These are phyloP conservation scores for Lepus americanus DNA, from an alignment of 2,113 vertebrate genomes.

Conservation along the genomic window DNA sequence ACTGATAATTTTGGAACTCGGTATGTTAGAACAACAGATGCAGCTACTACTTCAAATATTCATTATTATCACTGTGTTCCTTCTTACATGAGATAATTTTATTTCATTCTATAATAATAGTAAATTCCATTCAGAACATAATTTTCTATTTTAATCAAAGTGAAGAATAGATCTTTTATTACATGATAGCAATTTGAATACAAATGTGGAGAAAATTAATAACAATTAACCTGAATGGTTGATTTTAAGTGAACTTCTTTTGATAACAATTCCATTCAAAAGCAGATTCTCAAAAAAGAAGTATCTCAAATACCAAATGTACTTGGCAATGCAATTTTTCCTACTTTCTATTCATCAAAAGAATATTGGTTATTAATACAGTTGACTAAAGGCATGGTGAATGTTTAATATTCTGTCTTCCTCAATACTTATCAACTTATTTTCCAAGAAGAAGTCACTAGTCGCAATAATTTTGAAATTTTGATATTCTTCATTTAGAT, in stretches of 20 bases:
- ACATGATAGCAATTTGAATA: slow-evolving; percentile 53
- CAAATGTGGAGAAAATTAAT: slow-evolving; percentile 59
- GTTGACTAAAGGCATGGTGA: background rate
- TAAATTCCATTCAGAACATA: slow-evolving; percentile 60
- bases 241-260: slow-evolving; percentile 47
- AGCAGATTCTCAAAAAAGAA: background rate
- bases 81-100: slow-evolving; percentile 58
- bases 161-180: slow-evolving; percentile 39
- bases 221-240: slow-evolving; percentile 38
- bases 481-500: background rate
- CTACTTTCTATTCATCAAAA: slow-evolving; percentile 27
- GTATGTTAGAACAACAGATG: slow-evolving; percentile 60
- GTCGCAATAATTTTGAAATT: background rate
- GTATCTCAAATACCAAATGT: background rate
- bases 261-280: slow-evolving; percentile 56
- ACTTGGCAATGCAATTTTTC: slow-evolving; percentile 8
- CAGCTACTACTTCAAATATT: slow-evolving; percentile 75
- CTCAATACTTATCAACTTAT: background rate
- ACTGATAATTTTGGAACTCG: slow-evolving; percentile 46
- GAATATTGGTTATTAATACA: background rate
- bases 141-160: slow-evolving; percentile 63
- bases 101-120: slow-evolving; percentile 69
- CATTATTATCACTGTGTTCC: slow-evolving; percentile 54
- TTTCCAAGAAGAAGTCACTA: background rate
- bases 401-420: slow-evolving; percentile 31